Percentiles rank a stretch among this genome's conserved stretches.
Evolutionary conservation across 2,888 invertebrate species (phyloP).

Genomic region (Agrotis segetum): DNA sequence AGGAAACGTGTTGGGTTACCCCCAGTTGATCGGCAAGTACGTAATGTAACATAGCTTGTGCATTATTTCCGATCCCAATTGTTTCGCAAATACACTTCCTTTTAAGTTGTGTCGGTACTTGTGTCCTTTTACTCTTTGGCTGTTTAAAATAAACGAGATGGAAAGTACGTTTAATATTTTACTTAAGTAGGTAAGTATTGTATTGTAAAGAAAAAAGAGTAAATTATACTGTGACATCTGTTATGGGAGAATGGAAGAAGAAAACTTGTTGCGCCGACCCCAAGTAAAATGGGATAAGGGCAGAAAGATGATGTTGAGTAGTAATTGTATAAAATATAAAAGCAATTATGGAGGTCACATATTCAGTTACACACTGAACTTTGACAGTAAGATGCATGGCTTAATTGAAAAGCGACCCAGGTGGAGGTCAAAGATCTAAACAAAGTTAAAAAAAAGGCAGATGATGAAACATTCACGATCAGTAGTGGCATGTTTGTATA

Average conservation of each 20-base stretch:
- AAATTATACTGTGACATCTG: too few relatives aligned
- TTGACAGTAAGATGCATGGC: too few relatives aligned
- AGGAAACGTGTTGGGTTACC: constrained; percentile 26
- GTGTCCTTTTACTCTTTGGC: not conserved
- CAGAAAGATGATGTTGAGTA: too few relatives aligned
- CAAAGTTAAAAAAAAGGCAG: too few relatives aligned
- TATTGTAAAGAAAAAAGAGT: too few relatives aligned
- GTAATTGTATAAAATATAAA: not conserved
- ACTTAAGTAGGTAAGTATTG: not conserved
- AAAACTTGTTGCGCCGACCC: too few relatives aligned
- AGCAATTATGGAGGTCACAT: not conserved
- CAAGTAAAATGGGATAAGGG: too few relatives aligned
- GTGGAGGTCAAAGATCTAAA: too few relatives aligned
- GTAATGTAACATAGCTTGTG: constrained; percentile 44
- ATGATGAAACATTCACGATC: too few relatives aligned
- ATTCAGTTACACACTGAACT: not conserved
- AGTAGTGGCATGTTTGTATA: too few relatives aligned
- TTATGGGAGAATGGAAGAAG: too few relatives aligned
- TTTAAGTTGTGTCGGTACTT: constrained; percentile 28
- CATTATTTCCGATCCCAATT: constrained; percentile 49
- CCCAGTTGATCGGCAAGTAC: constrained; percentile 27
- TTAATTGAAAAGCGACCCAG: too few relatives aligned
- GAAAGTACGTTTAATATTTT: not conserved
- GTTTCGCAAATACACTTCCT: constrained; percentile 37
- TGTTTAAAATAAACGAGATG: not conserved